phyloP scores from a whole-genome alignment of 1,140 invertebrate species.

The Dryas iulia region DNA sequence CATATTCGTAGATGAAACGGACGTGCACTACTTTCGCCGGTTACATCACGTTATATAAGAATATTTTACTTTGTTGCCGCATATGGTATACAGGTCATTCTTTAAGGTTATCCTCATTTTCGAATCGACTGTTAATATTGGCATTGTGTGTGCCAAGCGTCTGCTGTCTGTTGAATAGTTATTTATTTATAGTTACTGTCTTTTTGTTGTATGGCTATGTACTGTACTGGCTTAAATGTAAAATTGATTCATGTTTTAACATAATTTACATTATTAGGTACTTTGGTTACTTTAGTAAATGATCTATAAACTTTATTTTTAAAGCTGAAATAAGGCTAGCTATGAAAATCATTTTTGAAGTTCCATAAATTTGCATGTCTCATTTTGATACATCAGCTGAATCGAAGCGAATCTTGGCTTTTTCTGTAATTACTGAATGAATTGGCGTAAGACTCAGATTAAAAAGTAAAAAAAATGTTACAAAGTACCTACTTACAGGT shows the following conservation, averaged over 20 bases:
- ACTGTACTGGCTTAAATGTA: background rate
- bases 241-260: too few relatives aligned
- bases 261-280: background rate
- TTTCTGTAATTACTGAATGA: background rate
- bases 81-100: background rate
- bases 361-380: too few relatives aligned
- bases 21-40: constrained; percentile 56
- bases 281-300: background rate
- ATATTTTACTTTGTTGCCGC: constrained; percentile 14
- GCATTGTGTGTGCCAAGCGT: background rate
- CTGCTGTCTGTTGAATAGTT: background rate
- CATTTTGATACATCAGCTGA: too few relatives aligned
- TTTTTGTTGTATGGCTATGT: background rate
- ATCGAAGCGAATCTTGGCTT: too few relatives aligned
- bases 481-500: too few relatives aligned
- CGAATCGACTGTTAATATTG: background rate
- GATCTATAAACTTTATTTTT: too few relatives aligned
- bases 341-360: too few relatives aligned
- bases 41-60: constrained; percentile 51
- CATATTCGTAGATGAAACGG: constrained; percentile 41
- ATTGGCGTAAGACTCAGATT: background rate
- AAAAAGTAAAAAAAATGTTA: too few relatives aligned
- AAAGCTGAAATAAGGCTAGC: too few relatives aligned
- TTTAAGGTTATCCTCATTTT: background rate
- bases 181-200: background rate